Base-by-base conservation (phyloP, 2,888 invertebrate species). In the Odontothrips loti region DNA sequence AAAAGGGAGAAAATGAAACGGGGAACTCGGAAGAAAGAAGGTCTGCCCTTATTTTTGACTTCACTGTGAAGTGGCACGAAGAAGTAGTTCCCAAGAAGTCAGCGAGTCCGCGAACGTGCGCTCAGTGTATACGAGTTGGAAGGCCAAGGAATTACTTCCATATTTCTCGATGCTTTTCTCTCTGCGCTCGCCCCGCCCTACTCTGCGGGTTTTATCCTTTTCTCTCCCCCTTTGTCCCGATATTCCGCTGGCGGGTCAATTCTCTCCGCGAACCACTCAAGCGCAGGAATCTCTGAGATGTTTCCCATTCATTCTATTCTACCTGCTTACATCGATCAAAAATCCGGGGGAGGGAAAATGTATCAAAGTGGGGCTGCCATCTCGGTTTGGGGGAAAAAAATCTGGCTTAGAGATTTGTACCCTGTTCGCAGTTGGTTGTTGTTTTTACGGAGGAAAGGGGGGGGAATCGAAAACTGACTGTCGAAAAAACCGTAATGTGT, bases 21-120 rank as follows among this genome's bases (percentile, higher is more conserved):
- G 27, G 68, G 27, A 75, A 75, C 68, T 75, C 68, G 68, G 23
- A 27, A 27, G 27, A 68, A 68, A 68, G 68, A 23, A 27, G 68
- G 23, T 75, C 23, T 27, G 27, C 27, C 68, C 68, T 75, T 75
- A 75, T 75, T 75, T 75, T 75, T 27, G 68, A 75, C 68, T 75
- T 75, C 27, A 27, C 68, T 27, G 20, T 27, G 68, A 23, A 27
- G 23, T 23, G 27, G n/a, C 68, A 27, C 23, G 23, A 75, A 27
- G 68, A 75, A 75, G 68, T 75, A 75, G 68, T 75, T 75, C 23
- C 20, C 34, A 6, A 43, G 34, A 43, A 43, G 34, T 43, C 34
- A 6, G 34, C 34, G 34, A 43, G 34, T 6, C 34, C 34, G 34
- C 3, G 34, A 43, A 43, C 58, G 58, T 58, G 58, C 58, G 10